These are phyloP conservation scores for Chymomyza fuscimana DNA, from an alignment of 2,888 invertebrate species.

Conservation along the genomic window DNA sequence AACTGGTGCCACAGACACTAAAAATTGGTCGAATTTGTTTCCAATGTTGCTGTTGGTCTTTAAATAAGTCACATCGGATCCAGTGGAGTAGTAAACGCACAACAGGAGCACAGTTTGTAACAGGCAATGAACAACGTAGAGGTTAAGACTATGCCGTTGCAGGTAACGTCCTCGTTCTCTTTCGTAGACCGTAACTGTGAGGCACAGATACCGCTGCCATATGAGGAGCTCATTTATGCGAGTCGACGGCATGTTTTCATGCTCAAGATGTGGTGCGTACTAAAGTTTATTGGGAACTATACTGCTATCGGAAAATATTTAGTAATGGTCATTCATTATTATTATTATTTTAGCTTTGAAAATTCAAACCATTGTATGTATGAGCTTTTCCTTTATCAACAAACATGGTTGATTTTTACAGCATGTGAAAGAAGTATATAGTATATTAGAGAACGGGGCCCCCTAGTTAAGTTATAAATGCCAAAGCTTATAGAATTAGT, in stretches of 20 bases:
- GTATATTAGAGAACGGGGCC: too few species aligned
- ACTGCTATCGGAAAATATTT: background rate
- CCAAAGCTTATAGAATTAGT: background rate
- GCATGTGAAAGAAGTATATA: too few species aligned
- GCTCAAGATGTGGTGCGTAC: background rate
- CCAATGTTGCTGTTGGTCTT: background rate
- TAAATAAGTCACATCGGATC: background rate
- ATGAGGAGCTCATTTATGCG: background rate
- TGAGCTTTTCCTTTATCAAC: too few species aligned
- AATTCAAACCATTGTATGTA: too few species aligned
- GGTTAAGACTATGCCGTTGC: background rate
- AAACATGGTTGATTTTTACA: too few species aligned
- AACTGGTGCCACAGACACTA: background rate
- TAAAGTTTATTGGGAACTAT: background rate
- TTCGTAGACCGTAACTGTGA: background rate
- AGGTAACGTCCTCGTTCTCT: background rate
- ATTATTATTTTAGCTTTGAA: too few species aligned
- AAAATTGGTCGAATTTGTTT: constrained; percentile 3
- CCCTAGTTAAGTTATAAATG: background rate
- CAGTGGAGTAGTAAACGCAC: background rate
- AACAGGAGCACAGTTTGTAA: background rate
- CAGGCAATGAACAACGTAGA: background rate
- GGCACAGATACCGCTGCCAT: background rate
- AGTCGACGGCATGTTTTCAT: background rate
- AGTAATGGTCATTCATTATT: too few species aligned